phyloP scores from a whole-genome alignment of 1,140 invertebrate species.

The Brachystomella parvula region DNA sequence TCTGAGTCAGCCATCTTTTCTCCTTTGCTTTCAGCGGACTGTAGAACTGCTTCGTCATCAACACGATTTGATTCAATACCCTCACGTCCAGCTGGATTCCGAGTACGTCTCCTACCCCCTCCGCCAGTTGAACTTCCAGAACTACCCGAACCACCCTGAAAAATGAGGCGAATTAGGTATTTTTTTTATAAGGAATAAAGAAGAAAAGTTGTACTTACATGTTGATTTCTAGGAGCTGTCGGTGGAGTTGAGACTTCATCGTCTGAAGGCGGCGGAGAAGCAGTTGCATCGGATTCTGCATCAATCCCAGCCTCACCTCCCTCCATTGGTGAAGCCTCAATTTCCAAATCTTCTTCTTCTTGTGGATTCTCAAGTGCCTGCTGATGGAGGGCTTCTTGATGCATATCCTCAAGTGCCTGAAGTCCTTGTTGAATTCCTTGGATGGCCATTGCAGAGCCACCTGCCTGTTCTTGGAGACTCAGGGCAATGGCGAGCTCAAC shows the following conservation, averaged over 20 bases:
- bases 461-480: constrained; percentile 69
- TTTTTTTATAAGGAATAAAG: too few relatives aligned
- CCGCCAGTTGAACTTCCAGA: constrained; percentile 35
- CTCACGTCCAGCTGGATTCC: not conserved
- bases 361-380: constrained; percentile 33
- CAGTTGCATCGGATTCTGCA: constrained; percentile 68
- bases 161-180: not conserved
- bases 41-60: not conserved
- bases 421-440: constrained; percentile 47
- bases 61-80: not conserved
- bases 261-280: constrained; percentile 76
- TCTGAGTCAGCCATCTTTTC: not conserved
- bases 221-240: constrained; percentile 58
- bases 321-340: not conserved
- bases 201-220: not conserved
- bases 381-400: constrained; percentile 38
- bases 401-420: constrained; percentile 45
- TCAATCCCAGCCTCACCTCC: constrained; percentile 52
- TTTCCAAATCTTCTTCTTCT: constrained; percentile 31
- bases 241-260: constrained; percentile 91
- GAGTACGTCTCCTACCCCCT: constrained; percentile 15
- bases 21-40: too few relatives aligned
- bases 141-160: constrained; percentile 35
- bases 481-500: constrained; percentile 91
- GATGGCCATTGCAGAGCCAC: constrained; percentile 47